These are phyloP conservation scores for Hylaeus anthracinus DNA, from an alignment of 1,140 invertebrate species.

Conservation along the genomic window DNA sequence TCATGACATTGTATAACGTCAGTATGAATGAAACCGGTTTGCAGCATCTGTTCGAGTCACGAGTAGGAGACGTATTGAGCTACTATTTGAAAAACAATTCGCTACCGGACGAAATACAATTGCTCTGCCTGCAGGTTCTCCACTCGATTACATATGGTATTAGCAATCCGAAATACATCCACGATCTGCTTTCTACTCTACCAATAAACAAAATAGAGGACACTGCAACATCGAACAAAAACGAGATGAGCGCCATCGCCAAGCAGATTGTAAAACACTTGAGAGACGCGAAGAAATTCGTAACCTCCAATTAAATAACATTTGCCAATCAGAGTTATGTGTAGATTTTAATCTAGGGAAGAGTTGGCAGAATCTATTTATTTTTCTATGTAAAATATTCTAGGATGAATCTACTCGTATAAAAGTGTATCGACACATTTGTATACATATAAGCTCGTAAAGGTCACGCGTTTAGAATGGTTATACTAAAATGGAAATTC, in stretches of 20 bases:
- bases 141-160: slow-evolving; percentile 73
- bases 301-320: slow-evolving; percentile 12
- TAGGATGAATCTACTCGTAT: too few relatives aligned
- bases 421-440: neutral
- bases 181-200: slow-evolving; percentile 59
- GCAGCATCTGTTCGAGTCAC: slow-evolving; percentile 66
- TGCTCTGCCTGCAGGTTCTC: slow-evolving; percentile 69
- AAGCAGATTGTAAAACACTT: slow-evolving; percentile 58
- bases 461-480: too few relatives aligned
- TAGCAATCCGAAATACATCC: slow-evolving; percentile 54
- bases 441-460: neutral
- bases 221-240: slow-evolving; percentile 41
- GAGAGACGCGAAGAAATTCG: slow-evolving; percentile 33
- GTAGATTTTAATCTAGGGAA: neutral
- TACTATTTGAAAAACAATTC: slow-evolving; percentile 61
- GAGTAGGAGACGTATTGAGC: slow-evolving; percentile 59
- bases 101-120: slow-evolving; percentile 62
- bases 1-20: slow-evolving; percentile 77
- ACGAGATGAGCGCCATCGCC: slow-evolving; percentile 51
- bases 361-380: too few relatives aligned
- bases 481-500: too few relatives aligned
- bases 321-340: neutral
- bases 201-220: slow-evolving; percentile 63
- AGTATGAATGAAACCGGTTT: slow-evolving; percentile 73
- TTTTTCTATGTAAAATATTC: too few relatives aligned